Base-by-base conservation (phyloP, 2,113 vertebrate species). In the Jacana jacana region DNA sequence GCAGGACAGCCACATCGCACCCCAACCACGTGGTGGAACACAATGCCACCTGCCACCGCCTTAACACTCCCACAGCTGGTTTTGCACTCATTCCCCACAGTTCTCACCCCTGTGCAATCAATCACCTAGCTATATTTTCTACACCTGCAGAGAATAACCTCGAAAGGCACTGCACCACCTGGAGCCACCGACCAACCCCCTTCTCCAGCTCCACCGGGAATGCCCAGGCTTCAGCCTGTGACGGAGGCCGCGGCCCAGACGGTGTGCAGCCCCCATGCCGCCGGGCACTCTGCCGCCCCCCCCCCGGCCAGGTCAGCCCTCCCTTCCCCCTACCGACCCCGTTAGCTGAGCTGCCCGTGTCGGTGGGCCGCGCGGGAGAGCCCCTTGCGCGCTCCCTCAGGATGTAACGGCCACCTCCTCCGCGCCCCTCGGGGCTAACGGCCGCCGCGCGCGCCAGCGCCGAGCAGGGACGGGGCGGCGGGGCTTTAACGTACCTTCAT, bases 21-120 rank as follows among this genome's bases (percentile, higher is more conserved):
- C 27, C 13, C 25, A 17, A 28, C 16, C 54, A 24, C 23, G 1
- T 2, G 1, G 8, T 4, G 24, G 46, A 4, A 9, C 1, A 19
- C 0, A 18, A 25, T 1, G 10, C 30, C 51, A 7, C 51, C 44
- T 17, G 27, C 42, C 18, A 1, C 28, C 7, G 11, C 1, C 35
- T 3, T 6, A 37, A 4, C 17, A 1, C 52, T 14, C 17, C 40
- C 48, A 15, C 8, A 46, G 7, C 1, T 9, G n/a, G 5, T 22
- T 83, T 14, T 22, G 35, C 24, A 1, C 8, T 37, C 49, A 6
- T 4, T 28, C 20, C 37, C 33, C 37, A 20, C 12, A 40, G 14
- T 17, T 48, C 23, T 31, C 52, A 11, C 60, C 16, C 25, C 73
- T 16, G n/a, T 7, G 1, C 10, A 7, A 20, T 16, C 10, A 7